These are phyloP conservation scores for Habrosyne pyritoides DNA, from an alignment of 2,888 invertebrate genomes.

Conservation along the genomic window DNA sequence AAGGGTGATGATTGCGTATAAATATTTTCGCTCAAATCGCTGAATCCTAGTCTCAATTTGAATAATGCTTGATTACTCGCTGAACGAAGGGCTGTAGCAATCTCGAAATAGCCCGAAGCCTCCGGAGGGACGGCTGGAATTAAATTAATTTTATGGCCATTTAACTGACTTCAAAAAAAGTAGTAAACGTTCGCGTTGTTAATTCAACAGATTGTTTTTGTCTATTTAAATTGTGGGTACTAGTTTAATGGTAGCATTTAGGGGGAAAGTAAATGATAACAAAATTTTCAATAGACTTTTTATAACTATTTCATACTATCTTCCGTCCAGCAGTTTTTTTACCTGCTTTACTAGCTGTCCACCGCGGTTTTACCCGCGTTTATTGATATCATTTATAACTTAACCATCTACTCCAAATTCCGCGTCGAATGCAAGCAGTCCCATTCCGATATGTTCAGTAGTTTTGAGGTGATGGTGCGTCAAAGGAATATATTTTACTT, in stretches of 20 bases:
- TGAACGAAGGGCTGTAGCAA: constrained; percentile 35
- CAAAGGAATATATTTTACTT: no score
- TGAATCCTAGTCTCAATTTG: constrained; percentile 45
- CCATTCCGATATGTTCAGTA: no score
- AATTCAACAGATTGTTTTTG: constrained; percentile 24
- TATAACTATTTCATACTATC: no score
- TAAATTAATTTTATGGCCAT: constrained; percentile 52
- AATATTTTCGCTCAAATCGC: constrained; percentile 28
- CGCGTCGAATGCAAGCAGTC: no score
- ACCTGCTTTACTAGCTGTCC: no score
- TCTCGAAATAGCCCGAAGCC: constrained; percentile 33
- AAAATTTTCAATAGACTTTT: no score
- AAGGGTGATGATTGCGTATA: constrained; percentile 9
- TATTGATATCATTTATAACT: no score
- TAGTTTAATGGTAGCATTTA: not conserved
- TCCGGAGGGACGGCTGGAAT: constrained; percentile 21
- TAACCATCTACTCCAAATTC: no score
- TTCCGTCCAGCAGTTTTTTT: no score
- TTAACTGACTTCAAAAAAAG: constrained; percentile 41
- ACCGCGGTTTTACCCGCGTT: no score
- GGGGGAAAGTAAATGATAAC: no score
- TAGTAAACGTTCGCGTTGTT: constrained; percentile 12
- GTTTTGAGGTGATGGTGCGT: no score
- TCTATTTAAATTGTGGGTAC: constrained; percentile 7
- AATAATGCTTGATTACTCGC: constrained; percentile 55